A percentile compares a stretch with the other conserved stretches of the same genome.
These are phyloP conservation scores for Actenoides lindsayi DNA, from an alignment of 2,113 vertebrate genomes.

Conservation along the genomic window DNA sequence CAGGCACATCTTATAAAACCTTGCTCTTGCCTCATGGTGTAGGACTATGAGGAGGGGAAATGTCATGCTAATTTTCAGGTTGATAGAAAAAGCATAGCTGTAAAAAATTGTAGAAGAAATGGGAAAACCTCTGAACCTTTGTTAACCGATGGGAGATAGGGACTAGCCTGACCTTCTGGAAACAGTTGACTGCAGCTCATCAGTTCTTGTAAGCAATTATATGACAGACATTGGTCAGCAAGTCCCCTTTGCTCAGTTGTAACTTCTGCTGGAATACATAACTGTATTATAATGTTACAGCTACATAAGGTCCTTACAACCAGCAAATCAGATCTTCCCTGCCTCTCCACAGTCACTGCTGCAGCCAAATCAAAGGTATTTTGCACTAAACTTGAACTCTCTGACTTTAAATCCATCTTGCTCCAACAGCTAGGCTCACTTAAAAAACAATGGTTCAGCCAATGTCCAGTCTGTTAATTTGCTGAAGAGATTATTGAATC, in stretches of 20 bases:
- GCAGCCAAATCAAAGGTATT: background rate
- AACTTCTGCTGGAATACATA: background rate
- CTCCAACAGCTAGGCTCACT: background rate
- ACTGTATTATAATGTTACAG: background rate
- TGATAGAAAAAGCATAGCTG: background rate
- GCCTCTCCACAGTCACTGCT: background rate
- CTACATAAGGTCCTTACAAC: background rate
- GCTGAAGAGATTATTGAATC: background rate
- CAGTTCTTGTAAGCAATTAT: too few species aligned
- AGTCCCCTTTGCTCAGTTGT: background rate
- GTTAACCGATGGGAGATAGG: background rate
- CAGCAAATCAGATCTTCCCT: background rate
- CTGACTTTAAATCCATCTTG: background rate
- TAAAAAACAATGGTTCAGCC: background rate
- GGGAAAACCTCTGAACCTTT: background rate
- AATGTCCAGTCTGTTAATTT: constrained; percentile 19
- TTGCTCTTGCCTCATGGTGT: background rate
- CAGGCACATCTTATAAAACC: background rate
- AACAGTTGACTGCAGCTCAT: too few species aligned
- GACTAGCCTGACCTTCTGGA: background rate
- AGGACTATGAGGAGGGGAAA: background rate
- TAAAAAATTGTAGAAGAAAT: background rate
- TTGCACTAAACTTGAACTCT: background rate
- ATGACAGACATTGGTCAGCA: background rate
- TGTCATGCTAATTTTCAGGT: background rate